Percentiles rank a stretch among this genome's conserved stretches.
Conservation (phyloP, 2,888 invertebrate genomes). For the Tanytarsus gracilentus region DNA sequence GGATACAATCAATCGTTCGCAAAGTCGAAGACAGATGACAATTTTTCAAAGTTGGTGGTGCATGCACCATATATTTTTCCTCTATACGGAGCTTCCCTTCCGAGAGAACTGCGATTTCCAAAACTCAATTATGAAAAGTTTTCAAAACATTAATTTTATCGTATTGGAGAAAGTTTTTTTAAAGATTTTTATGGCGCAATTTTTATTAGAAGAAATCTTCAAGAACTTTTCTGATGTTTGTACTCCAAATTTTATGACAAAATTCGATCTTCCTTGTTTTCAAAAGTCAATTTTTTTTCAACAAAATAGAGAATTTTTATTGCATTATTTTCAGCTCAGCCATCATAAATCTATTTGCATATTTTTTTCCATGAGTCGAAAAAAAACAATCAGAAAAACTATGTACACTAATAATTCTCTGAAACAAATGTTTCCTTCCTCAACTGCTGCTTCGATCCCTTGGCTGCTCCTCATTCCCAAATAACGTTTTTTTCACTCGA, state of each 20-base stretch:
- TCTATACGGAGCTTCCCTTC: not conserved
- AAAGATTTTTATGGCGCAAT: slow-evolving; percentile 11
- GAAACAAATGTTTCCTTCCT: slow-evolving; percentile 17
- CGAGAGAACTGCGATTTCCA: not conserved
- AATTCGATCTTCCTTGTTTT: not conserved
- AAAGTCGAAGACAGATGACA: slow-evolving; percentile 20
- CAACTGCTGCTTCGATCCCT: not conserved
- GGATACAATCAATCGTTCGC: not conserved
- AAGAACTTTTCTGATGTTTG: not conserved
- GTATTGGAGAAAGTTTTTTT: slow-evolving; percentile 11
- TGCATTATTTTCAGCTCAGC: not conserved
- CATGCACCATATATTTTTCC: slow-evolving; percentile 24
- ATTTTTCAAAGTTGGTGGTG: slow-evolving; percentile 22
- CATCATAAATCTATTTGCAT: slow-evolving; percentile 2
- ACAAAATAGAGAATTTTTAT: not conserved
- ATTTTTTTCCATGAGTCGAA: not conserved
- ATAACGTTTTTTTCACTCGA: too few species aligned
- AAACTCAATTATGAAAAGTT: slow-evolving; percentile 28
- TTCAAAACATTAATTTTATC: slow-evolving; percentile 29
- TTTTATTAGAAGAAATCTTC: not conserved
- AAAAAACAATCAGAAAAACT: not conserved
- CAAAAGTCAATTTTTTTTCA: not conserved
- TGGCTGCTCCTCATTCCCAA: not conserved
- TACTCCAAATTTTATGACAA: slow-evolving; percentile 2
- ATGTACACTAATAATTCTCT: slow-evolving; percentile 1